Conservation (phyloP, 2,113 vertebrate species). For the Ptilonorhynchus violaceus region DNA sequence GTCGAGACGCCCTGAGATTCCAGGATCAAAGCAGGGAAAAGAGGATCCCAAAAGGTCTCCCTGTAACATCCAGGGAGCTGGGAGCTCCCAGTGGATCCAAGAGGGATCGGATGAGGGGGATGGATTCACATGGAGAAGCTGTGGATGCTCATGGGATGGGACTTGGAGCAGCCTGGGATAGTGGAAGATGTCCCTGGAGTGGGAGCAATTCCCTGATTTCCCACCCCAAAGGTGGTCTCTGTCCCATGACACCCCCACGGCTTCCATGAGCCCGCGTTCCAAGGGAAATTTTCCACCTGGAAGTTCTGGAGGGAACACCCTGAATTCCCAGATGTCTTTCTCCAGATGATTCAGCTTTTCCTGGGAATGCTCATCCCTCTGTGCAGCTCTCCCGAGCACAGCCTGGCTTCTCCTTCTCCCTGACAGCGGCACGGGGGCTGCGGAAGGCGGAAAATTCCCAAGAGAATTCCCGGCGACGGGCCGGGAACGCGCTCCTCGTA, state of each 20-base stretch:
- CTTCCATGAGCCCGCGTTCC: background rate
- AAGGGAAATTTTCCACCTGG: background rate
- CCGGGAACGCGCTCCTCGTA: background rate
- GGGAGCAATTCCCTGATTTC: background rate
- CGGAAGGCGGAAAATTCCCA: background rate
- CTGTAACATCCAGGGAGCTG: too few species aligned
- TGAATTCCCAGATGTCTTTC: background rate
- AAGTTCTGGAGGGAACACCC: background rate
- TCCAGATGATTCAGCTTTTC: background rate
- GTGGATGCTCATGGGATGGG: background rate
- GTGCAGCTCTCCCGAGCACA: background rate
- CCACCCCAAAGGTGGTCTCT: background rate
- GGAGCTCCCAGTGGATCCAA: background rate
- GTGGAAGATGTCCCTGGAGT: background rate
- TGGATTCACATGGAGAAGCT: background rate
- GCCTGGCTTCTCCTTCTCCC: background rate
- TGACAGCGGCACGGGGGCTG: background rate
- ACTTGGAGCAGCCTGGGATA: background rate
- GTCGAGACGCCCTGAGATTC: background rate
- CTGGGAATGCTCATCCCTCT: background rate
- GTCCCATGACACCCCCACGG: background rate
- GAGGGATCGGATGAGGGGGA: background rate
- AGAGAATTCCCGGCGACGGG: background rate
- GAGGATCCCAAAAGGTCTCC: accelerated
- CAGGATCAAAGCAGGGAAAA: background rate